Evolutionary conservation across 2,888 invertebrate genomes (phyloP), one percentile per base, ranked within the genome.

Genomic region (Disparrhopalites patrizii): DNA sequence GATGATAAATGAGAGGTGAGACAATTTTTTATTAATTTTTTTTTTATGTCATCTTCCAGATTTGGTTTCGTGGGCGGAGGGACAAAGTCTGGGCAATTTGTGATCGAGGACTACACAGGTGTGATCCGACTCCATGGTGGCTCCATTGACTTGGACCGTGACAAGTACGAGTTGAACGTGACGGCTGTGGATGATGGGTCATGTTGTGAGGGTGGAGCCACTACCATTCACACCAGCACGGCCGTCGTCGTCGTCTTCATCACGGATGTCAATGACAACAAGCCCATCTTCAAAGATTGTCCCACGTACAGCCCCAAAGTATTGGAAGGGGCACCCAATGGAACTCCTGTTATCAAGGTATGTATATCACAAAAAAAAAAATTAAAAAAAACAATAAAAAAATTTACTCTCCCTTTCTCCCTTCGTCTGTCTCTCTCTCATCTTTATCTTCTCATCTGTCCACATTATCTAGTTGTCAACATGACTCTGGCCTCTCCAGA

Each of bases 101-200:
- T 93, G 20, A 95, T 94, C 73, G 94, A 95, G 81, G 93, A 94
- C 80, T 93, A 93, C 70, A 95, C 94, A 54, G 94, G 93, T 75
- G 94, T 94, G 31, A 95, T 94, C 75, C 87, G 94, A 69, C 81
- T 95, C 62, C 92, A 92, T 77, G 89, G 87, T 75, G 91, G 92
- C 78, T 86, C 88, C 4, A 94, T 94, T 73, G 86, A 90, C 0
- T 81, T 95, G 72, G 94, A 94, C 78, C 85, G 91, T 70, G 94
- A 95, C 79, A 95, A 95, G 79, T 97, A 97, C 78, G 93, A 93
- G 78, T 81, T 99, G 66, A 98, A 97, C 79, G 95, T 99, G 8
- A 95, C 96, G 0, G 98, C 98, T 1, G 87, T 92, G 82, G 99
- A 99, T 78, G 98, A 99, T 79, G 98, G 98, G 0, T 90, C 93